phyloP scores from a whole-genome alignment of 1,140 invertebrate genomes.

The Drosophila malerkotliana region DNA sequence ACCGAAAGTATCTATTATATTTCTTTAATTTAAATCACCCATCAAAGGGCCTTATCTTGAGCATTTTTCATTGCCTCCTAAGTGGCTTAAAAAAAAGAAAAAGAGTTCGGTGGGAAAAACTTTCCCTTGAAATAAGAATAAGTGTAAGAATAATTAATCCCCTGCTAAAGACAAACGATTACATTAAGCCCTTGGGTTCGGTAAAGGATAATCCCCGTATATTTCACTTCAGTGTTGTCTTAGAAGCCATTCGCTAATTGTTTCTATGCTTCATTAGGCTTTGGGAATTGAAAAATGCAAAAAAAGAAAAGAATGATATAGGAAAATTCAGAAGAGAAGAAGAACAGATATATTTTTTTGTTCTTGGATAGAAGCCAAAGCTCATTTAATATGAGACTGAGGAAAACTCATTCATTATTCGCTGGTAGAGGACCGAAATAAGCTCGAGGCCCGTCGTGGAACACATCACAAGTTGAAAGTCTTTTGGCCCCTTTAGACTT shows the following conservation, averaged over 20 bases:
- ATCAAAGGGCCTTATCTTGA: background rate
- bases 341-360: background rate
- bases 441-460: conserved; percentile 26
- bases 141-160: conserved; percentile 28
- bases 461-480: conserved; percentile 31
- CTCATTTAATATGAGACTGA: conserved; percentile 60
- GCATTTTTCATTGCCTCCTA: background rate
- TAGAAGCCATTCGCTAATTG: conserved; percentile 49
- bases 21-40: background rate
- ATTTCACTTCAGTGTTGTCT: conserved; percentile 13
- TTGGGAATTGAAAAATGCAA: background rate
- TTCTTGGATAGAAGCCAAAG: conserved; percentile 43
- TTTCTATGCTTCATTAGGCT: conserved; percentile 44
- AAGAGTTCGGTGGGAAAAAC: background rate
- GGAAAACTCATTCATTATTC: conserved; percentile 67
- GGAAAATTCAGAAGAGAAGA: background rate
- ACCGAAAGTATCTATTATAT: too few relatives aligned
- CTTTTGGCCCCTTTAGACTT: conserved; percentile 8
- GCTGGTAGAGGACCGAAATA: conserved; percentile 46
- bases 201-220: conserved; percentile 24
- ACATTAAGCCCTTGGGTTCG: conserved; percentile 21
- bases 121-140: conserved; percentile 10
- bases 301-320: background rate
- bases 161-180: conserved; percentile 32
- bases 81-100: background rate